Evolutionary conservation across 2,797 vertebrate species (phyloP), one percentile per base, ranked within the genome.

Genomic region (Etheostoma nigrum): DNA sequence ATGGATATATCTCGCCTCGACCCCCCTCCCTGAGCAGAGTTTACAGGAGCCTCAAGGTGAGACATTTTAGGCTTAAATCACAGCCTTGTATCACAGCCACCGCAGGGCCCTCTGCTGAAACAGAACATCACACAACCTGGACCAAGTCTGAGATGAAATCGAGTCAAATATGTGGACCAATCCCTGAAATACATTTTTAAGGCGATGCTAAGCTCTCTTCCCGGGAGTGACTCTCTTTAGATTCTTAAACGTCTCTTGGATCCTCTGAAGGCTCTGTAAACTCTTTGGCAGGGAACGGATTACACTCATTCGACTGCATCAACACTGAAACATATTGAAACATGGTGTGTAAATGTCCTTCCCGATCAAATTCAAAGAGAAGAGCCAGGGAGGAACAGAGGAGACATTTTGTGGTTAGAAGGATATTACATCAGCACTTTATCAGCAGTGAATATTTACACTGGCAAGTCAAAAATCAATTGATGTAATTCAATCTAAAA

Each of bases 391-490:
- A 9, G 51, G 27, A 54, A 18, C 8, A 14, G 53, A 18, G 42
- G 58, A 59, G 11, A 11, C 18, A 15, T 6, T 13, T 36, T 27
- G 19, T 25, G 59, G 61, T 71, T 60, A 74, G 25, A 55, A 51
- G 11, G 48, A 48, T 16, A 48, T 55, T 16, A 54, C 44, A 74
- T 71, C 40, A 72, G 27, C 73, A 53, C 52, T 71, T 75, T 27
- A 82, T 78, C 11, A 15, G 67, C 62, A 36, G 76, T 83, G 67
- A 74, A 79, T 33, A 88, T 78, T 82, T 59, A 72, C 62, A 76
- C 21, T 13, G 14, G 48, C 36, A 69, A 66, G 58, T 30, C 15
- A 33, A 33, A 77, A 84, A 82, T 80, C 66, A 64, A 74, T 82
- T 45, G 47, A 66, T 72, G 67, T 59, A 65, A 86, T 78, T n/a